Evolutionary conservation across 2,113 vertebrate species (phyloP), one percentile per base, ranked within the genome.

Genomic region (Eulemur macaco): DNA sequence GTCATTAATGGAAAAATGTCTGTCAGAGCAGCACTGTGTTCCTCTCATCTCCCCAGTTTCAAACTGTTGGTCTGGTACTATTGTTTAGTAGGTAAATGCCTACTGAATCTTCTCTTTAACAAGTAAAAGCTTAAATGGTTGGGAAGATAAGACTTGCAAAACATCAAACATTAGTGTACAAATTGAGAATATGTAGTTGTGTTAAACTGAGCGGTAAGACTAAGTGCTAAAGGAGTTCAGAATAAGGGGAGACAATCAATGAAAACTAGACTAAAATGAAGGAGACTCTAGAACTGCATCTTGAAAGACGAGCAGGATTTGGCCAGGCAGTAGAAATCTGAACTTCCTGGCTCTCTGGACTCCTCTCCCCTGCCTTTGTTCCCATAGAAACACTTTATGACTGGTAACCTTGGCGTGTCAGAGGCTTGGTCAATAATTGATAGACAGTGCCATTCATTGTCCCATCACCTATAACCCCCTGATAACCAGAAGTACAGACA

Each of bases 341-440:
- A 95, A 80, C 95, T 87, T 95, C 50, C 74, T 66, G 82, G 85
- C 86, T 82, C 11, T 3, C 89, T 29, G 42, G 58, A 56, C 56
- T 76, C 39, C 37, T 76, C 23, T 45, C 66, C 42, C 29, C 73
- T 64, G 94, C 54, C 73, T 80, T 64, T 52, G 91, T 92, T 93
- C 45, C 68, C 83, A 80, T 83, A 84, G 93, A 86, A 91, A 94
- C 60, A 39, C n/a, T 94, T 95, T 89, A 94, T 96, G 94, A 94
- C 73, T 71, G 60, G 78, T 86, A 29, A 74, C 23, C 63, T 68
- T 77, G 86, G 45, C 52, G 34, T 25, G 52, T 45, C 74, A 34
- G 77, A 89, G 77, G 68, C 66, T 56, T 89, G 37, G 88, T 95
- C 78, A 91, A 13, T 74, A 68, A 91, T 1, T 96, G 85, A 85